A percentile compares a stretch with the other conserved stretches of the same genome.
Conservation (phyloP, 1,140 invertebrate genomes). For the Dendroctonus ponderosae region DNA sequence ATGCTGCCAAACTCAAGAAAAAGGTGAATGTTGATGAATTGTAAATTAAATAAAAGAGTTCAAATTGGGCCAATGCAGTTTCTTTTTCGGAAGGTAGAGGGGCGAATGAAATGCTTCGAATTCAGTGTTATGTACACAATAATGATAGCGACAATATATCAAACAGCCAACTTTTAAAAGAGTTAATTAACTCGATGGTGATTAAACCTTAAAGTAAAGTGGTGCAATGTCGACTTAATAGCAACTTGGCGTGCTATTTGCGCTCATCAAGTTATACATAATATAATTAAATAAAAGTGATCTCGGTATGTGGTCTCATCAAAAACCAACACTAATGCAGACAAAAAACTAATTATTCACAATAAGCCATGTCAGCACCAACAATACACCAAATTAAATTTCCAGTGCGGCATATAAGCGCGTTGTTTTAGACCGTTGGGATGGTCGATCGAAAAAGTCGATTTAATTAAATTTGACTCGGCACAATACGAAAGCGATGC, state of each 20-base stretch:
- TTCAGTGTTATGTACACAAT: too few species aligned
- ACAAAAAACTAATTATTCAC: slow-evolving; percentile 13
- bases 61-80: too few species aligned
- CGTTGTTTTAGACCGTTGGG: slow-evolving; percentile 3
- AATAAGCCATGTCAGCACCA: slow-evolving; percentile 12
- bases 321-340: slow-evolving; percentile 13
- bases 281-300: slow-evolving; percentile 14
- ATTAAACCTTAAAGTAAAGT: too few species aligned
- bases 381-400: slow-evolving; percentile 13
- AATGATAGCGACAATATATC: too few species aligned
- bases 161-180: too few species aligned
- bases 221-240: too few species aligned
- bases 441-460: slow-evolving; percentile 7
- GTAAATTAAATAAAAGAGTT: background rate
- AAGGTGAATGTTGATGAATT: slow-evolving; percentile 3
- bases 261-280: slow-evolving; percentile 4
- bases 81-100: too few species aligned
- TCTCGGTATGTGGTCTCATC: slow-evolving; percentile 11
- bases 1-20: background rate
- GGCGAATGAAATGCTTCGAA: too few species aligned
- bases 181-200: too few species aligned
- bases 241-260: background rate
- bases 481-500: background rate
- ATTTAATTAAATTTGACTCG: slow-evolving; percentile 16
- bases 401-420: slow-evolving; percentile 5